Evolutionary conservation across 2,888 invertebrate species (phyloP), one percentile per base, ranked within the genome.

Genomic region (Cryptocheilus praepositus): DNA sequence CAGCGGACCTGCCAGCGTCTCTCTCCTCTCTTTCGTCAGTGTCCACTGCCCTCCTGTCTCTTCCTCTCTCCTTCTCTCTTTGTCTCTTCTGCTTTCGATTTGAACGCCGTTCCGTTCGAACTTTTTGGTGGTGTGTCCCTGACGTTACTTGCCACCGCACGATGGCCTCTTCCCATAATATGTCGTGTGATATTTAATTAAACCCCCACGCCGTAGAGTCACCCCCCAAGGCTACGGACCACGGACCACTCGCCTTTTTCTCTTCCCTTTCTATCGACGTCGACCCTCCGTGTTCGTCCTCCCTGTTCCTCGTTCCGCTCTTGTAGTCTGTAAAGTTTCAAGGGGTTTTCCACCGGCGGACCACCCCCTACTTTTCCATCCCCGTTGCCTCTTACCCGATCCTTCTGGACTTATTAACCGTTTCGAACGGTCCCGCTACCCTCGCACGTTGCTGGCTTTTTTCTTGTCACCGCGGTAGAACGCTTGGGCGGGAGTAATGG

Each of bases 171-270:
- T 64, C 61, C 81, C 78, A 76, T 81, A 81, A 83, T 82, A 79
- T 83, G 85, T 84, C 83, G 83, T 74, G 75, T 81, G 83, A 84
- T 85, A 85, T 85, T 85, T 85, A 85, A 85, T 85, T 85, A 85
- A 85, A 85, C 76, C 83, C 70, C 69, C 76, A 36, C 67, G 57
- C 55, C 71, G 60, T 49, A 28, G 3, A 5, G 52, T 2, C 22
- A 18, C 49, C 52, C 21, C 52, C 15, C 45, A 25, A 25, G 5
- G 25, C 25, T 2, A 36, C 36, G 13, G 36, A 36, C 36, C 36
- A 36, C 36, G 36, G 36, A 11, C 36, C 36, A 36, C 36, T 11
- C 36, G 36, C 36, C 36, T 36, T 36, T 36, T 36, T 36, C 36
- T 36, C 36, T 7, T 36, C 36, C 36, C 36, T 11, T 36, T 7